Evolutionary conservation across 2,888 invertebrate genomes (phyloP).

Genomic region (Miltochrista miniata): DNA sequence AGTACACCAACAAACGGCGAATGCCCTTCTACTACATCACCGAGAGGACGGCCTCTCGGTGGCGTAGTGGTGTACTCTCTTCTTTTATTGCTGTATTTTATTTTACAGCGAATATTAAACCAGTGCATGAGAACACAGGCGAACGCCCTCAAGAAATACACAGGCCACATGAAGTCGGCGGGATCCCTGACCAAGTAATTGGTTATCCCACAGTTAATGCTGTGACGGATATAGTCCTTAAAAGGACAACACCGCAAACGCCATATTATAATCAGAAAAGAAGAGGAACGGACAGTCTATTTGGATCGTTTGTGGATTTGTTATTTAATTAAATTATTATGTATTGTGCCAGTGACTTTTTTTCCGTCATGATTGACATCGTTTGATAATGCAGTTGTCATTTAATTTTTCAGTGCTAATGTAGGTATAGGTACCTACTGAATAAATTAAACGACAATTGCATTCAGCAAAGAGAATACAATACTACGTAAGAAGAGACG

Average conservation of each 20-base stretch:
- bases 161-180: constrained; percentile 64
- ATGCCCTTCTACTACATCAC: no score
- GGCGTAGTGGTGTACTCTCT: neutral
- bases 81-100: constrained; percentile 12
- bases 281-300: constrained; percentile 39
- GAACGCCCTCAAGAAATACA: constrained; percentile 50
- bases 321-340: constrained; percentile 59
- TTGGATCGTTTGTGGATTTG: constrained; percentile 71
- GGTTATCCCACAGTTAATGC: constrained; percentile 59
- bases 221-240: constrained; percentile 18
- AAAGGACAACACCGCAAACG: no score
- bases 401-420: no score
- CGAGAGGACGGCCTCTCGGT: neutral
- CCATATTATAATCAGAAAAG: constrained; percentile 10
- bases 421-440: no score
- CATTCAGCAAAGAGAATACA: no score
- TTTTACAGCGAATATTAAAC: constrained; percentile 64
- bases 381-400: no score
- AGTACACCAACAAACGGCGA: no score
- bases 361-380: no score
- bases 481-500: no score
- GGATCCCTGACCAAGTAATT: constrained; percentile 56
- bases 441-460: no score
- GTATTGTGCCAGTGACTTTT: neutral
- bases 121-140: constrained; percentile 59